Conservation (phyloP, 2,113 vertebrate species). For the Gracilinanus agilis region DNA sequence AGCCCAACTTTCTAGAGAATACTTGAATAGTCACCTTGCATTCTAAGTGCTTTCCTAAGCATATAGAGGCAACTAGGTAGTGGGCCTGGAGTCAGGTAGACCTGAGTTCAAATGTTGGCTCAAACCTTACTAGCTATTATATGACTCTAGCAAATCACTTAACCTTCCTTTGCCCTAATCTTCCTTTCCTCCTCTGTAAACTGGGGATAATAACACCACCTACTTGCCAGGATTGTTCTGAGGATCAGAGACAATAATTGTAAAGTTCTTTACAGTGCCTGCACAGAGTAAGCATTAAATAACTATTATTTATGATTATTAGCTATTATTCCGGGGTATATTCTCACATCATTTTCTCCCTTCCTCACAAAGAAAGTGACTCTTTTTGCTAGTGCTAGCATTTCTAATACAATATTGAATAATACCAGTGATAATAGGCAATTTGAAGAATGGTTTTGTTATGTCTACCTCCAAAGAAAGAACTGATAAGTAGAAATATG, state of each 20-base stretch:
- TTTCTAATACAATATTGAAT: too few species aligned
- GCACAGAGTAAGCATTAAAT: background rate
- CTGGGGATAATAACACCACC: background rate
- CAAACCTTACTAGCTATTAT: background rate
- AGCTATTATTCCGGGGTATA: background rate
- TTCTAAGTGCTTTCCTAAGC: background rate
- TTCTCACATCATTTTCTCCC: background rate
- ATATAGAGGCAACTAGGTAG: background rate
- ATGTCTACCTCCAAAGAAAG: too few species aligned
- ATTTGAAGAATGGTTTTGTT: too few species aligned
- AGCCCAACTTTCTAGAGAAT: background rate
- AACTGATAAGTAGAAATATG: too few species aligned
- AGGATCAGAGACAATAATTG: background rate
- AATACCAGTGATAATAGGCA: too few species aligned
- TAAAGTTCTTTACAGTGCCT: background rate
- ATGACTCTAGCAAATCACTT: background rate
- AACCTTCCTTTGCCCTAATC: background rate
- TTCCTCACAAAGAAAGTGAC: background rate
- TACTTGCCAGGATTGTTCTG: too few species aligned
- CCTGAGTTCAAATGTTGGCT: background rate
- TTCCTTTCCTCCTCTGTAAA: background rate
- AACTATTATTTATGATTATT: background rate
- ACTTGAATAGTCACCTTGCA: background rate
- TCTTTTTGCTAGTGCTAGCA: too few species aligned
- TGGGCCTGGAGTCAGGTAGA: background rate